A percentile compares a stretch with the other conserved stretches of the same genome.
Evolutionary conservation across 2,113 vertebrate species (phyloP).

Genomic region (Papio anubis): DNA sequence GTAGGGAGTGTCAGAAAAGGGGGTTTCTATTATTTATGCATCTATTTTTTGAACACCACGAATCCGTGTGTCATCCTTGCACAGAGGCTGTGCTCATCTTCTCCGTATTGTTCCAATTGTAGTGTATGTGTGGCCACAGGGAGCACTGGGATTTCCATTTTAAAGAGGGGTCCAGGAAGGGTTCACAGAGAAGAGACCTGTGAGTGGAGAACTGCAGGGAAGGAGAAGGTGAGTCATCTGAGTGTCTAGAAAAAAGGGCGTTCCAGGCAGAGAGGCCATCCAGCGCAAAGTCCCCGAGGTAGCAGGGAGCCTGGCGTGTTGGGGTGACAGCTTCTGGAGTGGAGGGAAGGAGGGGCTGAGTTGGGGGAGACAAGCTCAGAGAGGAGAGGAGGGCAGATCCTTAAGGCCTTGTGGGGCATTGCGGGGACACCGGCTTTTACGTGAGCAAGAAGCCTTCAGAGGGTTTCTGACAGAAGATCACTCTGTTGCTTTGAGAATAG

Average conservation of each 20-base stretch:
- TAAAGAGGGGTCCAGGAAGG: neutral
- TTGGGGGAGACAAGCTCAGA: neutral
- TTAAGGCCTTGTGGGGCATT: too few species aligned
- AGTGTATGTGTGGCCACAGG: too few species aligned
- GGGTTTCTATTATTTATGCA: neutral
- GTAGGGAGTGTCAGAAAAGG: neutral
- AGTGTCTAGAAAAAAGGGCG: neutral
- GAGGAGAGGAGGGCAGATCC: neutral
- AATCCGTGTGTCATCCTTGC: neutral
- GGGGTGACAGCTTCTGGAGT: neutral
- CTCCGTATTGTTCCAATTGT: neutral
- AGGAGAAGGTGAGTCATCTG: neutral
- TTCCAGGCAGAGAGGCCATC: neutral
- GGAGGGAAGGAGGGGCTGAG: neutral
- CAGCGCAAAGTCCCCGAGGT: neutral
- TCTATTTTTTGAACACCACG: too few species aligned
- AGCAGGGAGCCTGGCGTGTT: neutral
- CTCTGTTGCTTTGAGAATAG: neutral
- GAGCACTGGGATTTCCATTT: neutral
- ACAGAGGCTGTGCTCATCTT: neutral
- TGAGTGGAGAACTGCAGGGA: neutral
- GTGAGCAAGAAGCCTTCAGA: neutral
- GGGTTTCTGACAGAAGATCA: neutral
- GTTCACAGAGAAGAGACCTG: neutral
- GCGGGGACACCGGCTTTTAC: fast-evolving